Evolutionary conservation across 2,113 vertebrate species (phyloP).

Genomic region (Malurus alboscapulatus): DNA sequence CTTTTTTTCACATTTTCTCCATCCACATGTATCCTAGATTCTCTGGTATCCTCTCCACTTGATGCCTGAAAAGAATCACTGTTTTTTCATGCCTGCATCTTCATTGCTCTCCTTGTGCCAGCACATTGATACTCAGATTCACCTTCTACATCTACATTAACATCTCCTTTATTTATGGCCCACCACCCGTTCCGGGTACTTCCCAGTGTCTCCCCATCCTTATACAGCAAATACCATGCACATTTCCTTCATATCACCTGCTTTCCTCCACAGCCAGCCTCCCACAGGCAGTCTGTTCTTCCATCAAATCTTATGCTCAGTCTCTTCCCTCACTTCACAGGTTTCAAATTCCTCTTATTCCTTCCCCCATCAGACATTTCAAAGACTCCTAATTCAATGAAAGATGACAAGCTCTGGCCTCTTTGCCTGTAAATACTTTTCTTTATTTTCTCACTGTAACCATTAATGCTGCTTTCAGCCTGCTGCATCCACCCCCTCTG

Average conservation of each 20-base stretch:
- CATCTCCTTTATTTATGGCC: neutral
- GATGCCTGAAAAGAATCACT: neutral
- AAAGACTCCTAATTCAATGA: neutral
- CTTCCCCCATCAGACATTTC: neutral
- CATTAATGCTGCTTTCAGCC: neutral
- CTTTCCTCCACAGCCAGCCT: conserved; percentile 9
- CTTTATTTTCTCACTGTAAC: neutral
- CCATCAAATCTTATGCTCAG: neutral
- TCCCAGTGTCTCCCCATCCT: conserved; percentile 10
- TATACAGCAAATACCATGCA: neutral
- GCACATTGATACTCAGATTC: neutral
- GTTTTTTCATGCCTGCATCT: neutral
- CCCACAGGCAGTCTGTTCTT: conserved; percentile 53
- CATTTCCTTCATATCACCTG: neutral
- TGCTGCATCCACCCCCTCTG: neutral
- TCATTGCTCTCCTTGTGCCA: neutral
- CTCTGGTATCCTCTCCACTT: neutral
- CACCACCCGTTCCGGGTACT: neutral
- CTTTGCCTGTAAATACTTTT: neutral
- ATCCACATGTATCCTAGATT: neutral
- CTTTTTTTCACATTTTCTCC: neutral
- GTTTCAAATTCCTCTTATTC: neutral
- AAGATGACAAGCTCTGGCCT: neutral
- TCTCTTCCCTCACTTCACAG: conserved; percentile 10
- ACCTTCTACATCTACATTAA: neutral